A percentile compares a stretch with the other conserved stretches of the same genome.
phyloP scores from a whole-genome alignment of 1,140 invertebrate species.

The Heliconius congener region DNA sequence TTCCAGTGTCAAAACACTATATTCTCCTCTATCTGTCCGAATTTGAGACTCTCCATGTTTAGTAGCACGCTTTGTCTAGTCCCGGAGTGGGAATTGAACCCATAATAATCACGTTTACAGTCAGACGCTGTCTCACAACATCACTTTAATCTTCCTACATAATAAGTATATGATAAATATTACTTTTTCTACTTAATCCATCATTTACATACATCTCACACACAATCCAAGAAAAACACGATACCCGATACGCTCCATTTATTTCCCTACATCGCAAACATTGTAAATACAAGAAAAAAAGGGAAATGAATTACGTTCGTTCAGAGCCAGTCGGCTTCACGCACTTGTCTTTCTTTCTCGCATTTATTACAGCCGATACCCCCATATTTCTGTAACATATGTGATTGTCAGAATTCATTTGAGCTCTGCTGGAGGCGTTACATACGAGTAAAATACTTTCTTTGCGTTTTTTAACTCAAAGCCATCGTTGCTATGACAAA shows the following conservation, averaged over 20 bases:
- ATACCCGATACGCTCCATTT: conserved; percentile 1
- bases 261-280: neutral
- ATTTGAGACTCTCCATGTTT: too few species aligned
- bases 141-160: neutral
- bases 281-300: conserved; percentile 15
- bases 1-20: too few species aligned
- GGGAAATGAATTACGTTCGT: conserved; percentile 13
- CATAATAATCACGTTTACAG: too few species aligned
- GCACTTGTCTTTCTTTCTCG: conserved; percentile 20
- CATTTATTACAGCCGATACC: conserved; percentile 31
- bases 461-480: conserved; percentile 17
- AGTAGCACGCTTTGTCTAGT: too few species aligned
- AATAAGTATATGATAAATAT: neutral
- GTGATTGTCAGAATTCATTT: conserved; percentile 34
- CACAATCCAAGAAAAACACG: neutral
- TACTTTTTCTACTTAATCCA: neutral
- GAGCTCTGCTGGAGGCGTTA: conserved; percentile 12
- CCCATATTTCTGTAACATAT: conserved; percentile 30
- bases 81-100: too few species aligned
- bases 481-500: conserved; percentile 23
- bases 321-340: conserved; percentile 17
- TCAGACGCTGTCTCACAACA: neutral
- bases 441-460: conserved; percentile 17
- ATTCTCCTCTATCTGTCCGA: too few species aligned
- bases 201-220: neutral